A percentile compares a stretch with the other conserved stretches of the same genome.
These are phyloP conservation scores for Myotis planiceps DNA, from an alignment of 2,797 vertebrate species.

Conservation along the genomic window DNA sequence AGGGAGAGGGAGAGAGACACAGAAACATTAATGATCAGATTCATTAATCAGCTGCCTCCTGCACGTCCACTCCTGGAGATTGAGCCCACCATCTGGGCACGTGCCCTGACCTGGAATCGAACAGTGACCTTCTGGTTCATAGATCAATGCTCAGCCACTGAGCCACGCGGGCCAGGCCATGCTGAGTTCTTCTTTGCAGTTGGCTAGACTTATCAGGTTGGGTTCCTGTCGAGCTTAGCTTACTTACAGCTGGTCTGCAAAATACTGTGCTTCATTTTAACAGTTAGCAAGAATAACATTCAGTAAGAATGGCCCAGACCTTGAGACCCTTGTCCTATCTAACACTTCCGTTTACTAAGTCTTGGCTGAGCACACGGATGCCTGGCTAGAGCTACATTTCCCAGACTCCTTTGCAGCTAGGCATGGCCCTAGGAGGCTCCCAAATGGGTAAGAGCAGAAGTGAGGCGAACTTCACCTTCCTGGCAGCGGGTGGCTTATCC, in stretches of 20 bases:
- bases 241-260: neutral
- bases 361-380: neutral
- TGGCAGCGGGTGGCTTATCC: neutral
- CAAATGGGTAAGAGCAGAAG: neutral
- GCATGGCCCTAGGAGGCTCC: neutral
- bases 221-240: neutral
- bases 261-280: neutral
- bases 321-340: neutral
- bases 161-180: no score
- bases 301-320: no score
- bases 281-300: neutral
- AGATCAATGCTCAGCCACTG: no score
- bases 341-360: neutral
- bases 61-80: no score
- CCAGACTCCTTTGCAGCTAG: neutral
- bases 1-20: no score
- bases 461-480: neutral
- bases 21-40: no score
- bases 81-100: no score
- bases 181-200: neutral
- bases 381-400: neutral
- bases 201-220: neutral
- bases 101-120: no score
- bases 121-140: no score
- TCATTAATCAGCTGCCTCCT: no score